Evolutionary conservation across 1,140 invertebrate species (phyloP).

Genomic region (Brachionus manjavacas): DNA sequence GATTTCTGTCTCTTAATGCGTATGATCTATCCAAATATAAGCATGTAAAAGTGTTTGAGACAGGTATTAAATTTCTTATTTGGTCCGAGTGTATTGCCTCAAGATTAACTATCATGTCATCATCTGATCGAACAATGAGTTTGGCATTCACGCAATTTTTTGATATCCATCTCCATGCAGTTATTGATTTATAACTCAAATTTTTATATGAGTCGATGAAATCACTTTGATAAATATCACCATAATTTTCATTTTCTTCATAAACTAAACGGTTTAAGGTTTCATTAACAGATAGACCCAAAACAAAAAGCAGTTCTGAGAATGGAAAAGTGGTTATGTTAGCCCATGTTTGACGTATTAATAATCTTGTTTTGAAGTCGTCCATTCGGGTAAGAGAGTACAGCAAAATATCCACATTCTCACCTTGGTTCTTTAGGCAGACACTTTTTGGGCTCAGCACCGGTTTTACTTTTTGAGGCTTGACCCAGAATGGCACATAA

Average conservation of each 20-base stretch:
- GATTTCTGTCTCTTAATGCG: background rate
- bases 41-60: background rate
- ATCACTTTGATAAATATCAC: conserved; percentile 46
- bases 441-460: background rate
- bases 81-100: background rate
- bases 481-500: conserved; percentile 2
- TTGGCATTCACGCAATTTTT: conserved; percentile 42
- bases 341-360: conserved; percentile 44
- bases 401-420: background rate
- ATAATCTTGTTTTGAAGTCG: conserved; percentile 43
- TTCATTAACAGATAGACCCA: background rate
- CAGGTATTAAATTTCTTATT: background rate
- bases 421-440: background rate
- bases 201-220: conserved; percentile 45
- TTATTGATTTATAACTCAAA: conserved; percentile 45
- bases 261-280: background rate
- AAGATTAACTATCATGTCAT: conserved; percentile 44
- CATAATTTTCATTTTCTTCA: conserved; percentile 44
- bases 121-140: conserved; percentile 44
- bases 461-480: background rate
- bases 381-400: conserved; percentile 25
- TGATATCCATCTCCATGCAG: conserved; percentile 45
- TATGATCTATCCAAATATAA: background rate
- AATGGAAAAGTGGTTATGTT: background rate
- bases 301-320: background rate